Conservation (phyloP, 2,888 invertebrate genomes). For the Pollenia angustigena region DNA sequence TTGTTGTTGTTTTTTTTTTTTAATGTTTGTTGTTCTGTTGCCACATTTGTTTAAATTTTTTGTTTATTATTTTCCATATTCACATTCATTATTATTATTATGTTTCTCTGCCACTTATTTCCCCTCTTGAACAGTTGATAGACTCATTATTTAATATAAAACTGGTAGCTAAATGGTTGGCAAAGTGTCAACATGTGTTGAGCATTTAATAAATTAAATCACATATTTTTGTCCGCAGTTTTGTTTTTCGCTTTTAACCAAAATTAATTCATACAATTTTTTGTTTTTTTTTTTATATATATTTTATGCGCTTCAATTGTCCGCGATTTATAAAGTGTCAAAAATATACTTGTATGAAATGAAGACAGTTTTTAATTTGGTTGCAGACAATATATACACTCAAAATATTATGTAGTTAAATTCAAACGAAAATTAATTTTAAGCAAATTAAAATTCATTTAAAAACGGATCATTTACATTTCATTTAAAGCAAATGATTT, state of each 20-base stretch:
- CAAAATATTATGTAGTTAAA: no score
- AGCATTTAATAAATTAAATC: conserved; percentile 72
- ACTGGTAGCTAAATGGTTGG: conserved; percentile 64
- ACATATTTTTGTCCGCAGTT: conserved; percentile 36
- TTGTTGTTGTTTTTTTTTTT: conserved; percentile 13
- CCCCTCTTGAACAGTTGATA: conserved; percentile 10
- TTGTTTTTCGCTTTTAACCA: conserved; percentile 24
- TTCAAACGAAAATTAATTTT: no score
- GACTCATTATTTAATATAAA: conserved; percentile 53
- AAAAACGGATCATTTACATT: no score
- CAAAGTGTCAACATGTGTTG: conserved; percentile 72
- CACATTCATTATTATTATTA: conserved; percentile 44
- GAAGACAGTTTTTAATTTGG: conserved; percentile 21
- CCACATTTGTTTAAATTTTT: conserved; percentile 56
- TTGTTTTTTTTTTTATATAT: conserved; percentile 4
- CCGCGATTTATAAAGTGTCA: conserved; percentile 2
- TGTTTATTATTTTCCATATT: conserved; percentile 35
- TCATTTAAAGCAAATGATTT: no score
- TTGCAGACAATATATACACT: neutral
- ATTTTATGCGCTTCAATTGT: conserved; percentile 42
- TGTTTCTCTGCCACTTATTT: conserved; percentile 15
- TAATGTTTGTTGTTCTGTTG: neutral
- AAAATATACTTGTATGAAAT: neutral
- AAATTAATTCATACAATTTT: conserved; percentile 59
- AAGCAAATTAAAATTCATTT: no score